phyloP scores from a whole-genome alignment of 2,113 vertebrate genomes.

The Passer domesticus region DNA sequence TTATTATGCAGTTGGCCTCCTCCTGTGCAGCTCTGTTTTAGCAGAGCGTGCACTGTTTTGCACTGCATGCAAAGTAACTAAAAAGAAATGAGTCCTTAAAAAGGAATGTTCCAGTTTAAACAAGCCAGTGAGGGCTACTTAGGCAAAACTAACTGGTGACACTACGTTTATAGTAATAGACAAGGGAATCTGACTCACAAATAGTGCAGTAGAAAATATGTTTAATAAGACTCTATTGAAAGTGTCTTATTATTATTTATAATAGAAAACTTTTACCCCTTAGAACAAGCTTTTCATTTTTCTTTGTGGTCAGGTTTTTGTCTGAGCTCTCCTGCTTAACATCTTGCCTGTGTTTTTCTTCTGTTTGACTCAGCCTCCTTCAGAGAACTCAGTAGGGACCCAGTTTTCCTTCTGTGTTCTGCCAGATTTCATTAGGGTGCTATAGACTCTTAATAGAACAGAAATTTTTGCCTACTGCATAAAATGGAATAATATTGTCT shows the following conservation, averaged over 20 bases:
- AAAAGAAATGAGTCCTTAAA: slow-evolving; percentile 21
- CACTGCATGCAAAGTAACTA: slow-evolving; percentile 23
- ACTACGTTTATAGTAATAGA: background rate
- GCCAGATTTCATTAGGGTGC: slow-evolving; percentile 35
- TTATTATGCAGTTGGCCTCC: slow-evolving; percentile 25
- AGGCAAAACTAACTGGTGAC: slow-evolving; percentile 25
- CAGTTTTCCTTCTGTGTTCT: slow-evolving; percentile 22
- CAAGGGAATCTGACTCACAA: background rate
- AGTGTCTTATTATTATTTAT: background rate
- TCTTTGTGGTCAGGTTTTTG: background rate
- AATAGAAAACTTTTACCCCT: background rate
- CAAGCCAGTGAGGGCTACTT: slow-evolving; percentile 21
- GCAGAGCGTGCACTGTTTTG: background rate
- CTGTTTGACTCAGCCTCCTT: background rate
- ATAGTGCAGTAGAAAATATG: background rate
- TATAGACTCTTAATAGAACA: background rate
- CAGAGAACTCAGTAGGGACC: background rate
- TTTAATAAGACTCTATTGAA: background rate
- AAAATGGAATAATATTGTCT: background rate
- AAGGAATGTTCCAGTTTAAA: slow-evolving; percentile 53
- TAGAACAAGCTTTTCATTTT: slow-evolving; percentile 12
- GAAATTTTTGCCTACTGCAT: background rate
- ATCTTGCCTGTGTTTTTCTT: background rate
- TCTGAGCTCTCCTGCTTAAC: background rate
- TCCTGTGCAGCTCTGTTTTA: slow-evolving; percentile 52